Conservation (phyloP, 2,888 invertebrate genomes). For the Lasioglossum zephyrum region DNA sequence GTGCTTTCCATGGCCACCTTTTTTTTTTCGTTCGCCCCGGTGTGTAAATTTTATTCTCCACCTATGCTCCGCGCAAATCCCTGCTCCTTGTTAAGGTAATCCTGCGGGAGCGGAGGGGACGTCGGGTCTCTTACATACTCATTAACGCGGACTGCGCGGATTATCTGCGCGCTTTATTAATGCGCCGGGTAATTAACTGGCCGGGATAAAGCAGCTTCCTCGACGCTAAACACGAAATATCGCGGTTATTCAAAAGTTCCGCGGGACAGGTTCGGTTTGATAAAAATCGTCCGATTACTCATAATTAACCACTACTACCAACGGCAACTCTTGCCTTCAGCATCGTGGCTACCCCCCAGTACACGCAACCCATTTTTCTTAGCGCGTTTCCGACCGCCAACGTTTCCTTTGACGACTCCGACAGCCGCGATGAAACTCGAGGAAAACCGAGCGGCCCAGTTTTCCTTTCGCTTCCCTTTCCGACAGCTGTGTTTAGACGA, state of each 20-base stretch:
- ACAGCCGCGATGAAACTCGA: slow-evolving; percentile 22
- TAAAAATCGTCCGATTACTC: slow-evolving; percentile 41
- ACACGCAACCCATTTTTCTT: background rate
- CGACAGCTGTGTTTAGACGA: slow-evolving; percentile 52
- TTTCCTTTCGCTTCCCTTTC: slow-evolving; percentile 35
- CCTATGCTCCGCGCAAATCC: slow-evolving; percentile 52
- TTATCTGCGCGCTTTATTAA: slow-evolving; percentile 69
- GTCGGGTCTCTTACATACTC: slow-evolving; percentile 62
- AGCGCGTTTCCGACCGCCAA: slow-evolving; percentile 5
- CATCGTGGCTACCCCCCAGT: background rate
- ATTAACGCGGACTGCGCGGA: slow-evolving; percentile 65
- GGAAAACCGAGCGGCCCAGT: slow-evolving; percentile 25
- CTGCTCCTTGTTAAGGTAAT: slow-evolving; percentile 55
- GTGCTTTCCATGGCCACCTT: background rate
- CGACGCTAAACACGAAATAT: slow-evolving; percentile 40
- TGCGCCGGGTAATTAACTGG: slow-evolving; percentile 65
- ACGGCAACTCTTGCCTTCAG: background rate
- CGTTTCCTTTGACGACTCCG: slow-evolving; percentile 23
- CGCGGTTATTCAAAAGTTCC: slow-evolving; percentile 57
- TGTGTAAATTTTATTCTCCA: slow-evolving; percentile 51
- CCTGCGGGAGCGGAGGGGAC: slow-evolving; percentile 30
- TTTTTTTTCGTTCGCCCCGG: background rate
- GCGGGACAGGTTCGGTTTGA: slow-evolving; percentile 24
- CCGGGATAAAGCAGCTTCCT: slow-evolving; percentile 49
- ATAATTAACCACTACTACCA: slow-evolving; percentile 13